These are phyloP conservation scores for Bambusicola thoracicus DNA, from an alignment of 2,113 vertebrate species.

Conservation along the genomic window DNA sequence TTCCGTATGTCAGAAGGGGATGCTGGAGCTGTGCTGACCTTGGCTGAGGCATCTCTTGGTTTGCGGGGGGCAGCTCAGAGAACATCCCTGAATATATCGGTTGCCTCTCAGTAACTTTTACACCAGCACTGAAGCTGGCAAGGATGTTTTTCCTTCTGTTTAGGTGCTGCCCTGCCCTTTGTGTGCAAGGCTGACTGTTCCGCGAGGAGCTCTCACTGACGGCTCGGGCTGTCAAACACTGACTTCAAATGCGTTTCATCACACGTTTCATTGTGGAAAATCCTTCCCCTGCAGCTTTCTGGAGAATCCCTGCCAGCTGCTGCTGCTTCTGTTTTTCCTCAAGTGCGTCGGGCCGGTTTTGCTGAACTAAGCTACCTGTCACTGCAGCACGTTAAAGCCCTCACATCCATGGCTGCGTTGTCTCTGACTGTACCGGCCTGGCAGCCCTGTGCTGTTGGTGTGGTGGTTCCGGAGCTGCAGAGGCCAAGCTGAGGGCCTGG, in stretches of 20 bases:
- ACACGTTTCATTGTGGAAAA: neutral
- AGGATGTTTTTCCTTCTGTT: neutral
- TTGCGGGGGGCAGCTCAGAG: neutral
- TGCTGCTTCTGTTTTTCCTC: constrained; percentile 16
- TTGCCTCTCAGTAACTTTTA: neutral
- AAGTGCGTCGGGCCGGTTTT: neutral
- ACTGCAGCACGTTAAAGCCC: neutral
- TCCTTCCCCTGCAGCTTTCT: neutral
- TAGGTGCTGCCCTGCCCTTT: neutral
- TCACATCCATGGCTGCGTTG: neutral
- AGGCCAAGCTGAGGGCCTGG: neutral
- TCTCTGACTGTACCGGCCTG: fast-evolving
- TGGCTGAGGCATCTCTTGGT: neutral
- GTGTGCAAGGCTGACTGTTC: neutral
- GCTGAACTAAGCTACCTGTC: neutral
- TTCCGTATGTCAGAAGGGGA: neutral
- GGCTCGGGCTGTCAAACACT: neutral
- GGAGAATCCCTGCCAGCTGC: neutral
- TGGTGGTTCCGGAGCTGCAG: neutral
- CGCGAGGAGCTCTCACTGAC: neutral
- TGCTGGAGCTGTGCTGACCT: neutral
- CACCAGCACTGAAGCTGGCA: neutral
- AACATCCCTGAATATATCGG: neutral
- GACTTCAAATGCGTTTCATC: neutral
- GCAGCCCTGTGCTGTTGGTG: neutral